These are phyloP conservation scores for Urocitellus parryii DNA, from an alignment of 2,113 vertebrate genomes.

Conservation along the genomic window DNA sequence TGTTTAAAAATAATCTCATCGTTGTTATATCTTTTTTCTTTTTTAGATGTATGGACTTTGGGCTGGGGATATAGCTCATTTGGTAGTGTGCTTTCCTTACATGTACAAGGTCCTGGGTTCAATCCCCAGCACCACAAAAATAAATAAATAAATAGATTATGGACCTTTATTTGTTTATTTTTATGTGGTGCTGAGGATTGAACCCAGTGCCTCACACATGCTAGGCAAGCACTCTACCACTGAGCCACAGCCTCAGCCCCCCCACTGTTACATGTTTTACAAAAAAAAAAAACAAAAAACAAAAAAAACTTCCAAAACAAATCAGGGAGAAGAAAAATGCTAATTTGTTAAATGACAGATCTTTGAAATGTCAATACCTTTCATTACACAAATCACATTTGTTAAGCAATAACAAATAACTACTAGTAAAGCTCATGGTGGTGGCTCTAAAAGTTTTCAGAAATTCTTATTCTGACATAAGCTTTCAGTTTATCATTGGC, in stretches of 20 bases:
- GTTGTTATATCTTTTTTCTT: too few relatives aligned
- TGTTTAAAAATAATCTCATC: conserved; percentile 13
- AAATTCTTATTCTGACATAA: conserved; percentile 25
- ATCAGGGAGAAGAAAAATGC: background rate
- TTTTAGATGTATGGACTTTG: too few relatives aligned
- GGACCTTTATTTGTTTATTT: too few relatives aligned
- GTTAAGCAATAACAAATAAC: background rate
- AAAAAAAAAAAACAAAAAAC: background rate
- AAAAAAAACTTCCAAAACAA: background rate
- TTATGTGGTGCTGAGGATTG: too few relatives aligned
- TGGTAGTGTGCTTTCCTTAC: too few relatives aligned
- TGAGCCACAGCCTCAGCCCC: too few relatives aligned
- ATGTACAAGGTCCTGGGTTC: too few relatives aligned
- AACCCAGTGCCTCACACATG: too few relatives aligned
- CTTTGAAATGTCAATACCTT: background rate
- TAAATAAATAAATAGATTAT: too few relatives aligned
- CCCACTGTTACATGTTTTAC: background rate
- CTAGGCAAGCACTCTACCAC: too few relatives aligned
- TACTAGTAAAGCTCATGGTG: background rate
- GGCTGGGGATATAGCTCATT: too few relatives aligned
- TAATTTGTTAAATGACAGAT: background rate
- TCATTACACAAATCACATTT: background rate
- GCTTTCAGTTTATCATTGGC: background rate
- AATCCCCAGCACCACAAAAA: too few relatives aligned
- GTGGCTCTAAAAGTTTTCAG: background rate